Conservation (phyloP, 2,113 vertebrate species). For the Symphodus melops region DNA sequence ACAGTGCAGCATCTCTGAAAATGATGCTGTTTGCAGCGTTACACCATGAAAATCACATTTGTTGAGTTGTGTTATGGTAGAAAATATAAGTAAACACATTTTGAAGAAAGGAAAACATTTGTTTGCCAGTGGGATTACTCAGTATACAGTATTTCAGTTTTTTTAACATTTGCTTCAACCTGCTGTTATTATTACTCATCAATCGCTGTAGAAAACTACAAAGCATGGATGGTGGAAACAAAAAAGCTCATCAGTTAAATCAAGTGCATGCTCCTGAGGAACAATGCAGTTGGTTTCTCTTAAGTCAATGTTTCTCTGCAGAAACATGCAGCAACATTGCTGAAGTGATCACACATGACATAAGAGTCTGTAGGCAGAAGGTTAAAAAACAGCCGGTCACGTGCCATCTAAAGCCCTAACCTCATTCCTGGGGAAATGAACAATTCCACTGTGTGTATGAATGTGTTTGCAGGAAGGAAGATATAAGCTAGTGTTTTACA, state of each 20-base stretch:
- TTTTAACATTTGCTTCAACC: not conserved
- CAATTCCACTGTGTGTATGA: slow-evolving; percentile 50
- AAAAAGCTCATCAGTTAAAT: slow-evolving; percentile 31
- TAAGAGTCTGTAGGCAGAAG: slow-evolving; percentile 83
- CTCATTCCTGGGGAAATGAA: slow-evolving; percentile 79
- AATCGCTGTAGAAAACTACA: not conserved
- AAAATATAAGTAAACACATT: slow-evolving; percentile 46
- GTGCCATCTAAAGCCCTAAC: slow-evolving; percentile 78
- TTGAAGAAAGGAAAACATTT: slow-evolving; percentile 1
- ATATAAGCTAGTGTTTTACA: slow-evolving; percentile 15
- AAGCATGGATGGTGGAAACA: not conserved
- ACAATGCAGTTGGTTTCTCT: slow-evolving; percentile 54
- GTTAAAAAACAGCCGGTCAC: slow-evolving; percentile 82
- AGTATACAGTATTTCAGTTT: slow-evolving; percentile 19
- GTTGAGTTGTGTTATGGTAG: slow-evolving; percentile 37
- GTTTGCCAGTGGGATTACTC: slow-evolving; percentile 14
- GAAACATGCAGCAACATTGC: slow-evolving; percentile 66
- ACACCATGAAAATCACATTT: slow-evolving; percentile 53
- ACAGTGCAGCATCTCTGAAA: slow-evolving; percentile 36
- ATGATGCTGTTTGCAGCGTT: slow-evolving; percentile 57
- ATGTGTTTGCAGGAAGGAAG: slow-evolving; percentile 2
- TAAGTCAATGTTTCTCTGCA: slow-evolving; percentile 71
- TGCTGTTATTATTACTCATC: slow-evolving; percentile 7
- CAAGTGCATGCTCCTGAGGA: slow-evolving; percentile 28
- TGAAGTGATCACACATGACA: slow-evolving; percentile 85